These are phyloP conservation scores for Pao palembangensis DNA, from an alignment of 2,113 vertebrate genomes.

Conservation along the genomic window DNA sequence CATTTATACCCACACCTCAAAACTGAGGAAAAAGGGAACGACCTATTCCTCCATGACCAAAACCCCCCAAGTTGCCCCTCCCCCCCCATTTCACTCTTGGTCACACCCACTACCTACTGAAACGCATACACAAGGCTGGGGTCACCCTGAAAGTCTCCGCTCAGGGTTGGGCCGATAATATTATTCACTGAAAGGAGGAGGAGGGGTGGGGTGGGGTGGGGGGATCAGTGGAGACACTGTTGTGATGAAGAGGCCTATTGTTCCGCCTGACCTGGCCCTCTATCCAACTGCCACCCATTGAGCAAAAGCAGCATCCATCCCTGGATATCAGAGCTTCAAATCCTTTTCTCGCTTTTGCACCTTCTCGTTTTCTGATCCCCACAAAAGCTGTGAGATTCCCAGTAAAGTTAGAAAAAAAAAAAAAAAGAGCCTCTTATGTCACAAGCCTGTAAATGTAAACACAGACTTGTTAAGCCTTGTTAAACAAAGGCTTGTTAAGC, in stretches of 20 bases:
- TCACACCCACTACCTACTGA: constrained; percentile 19
- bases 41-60: background rate
- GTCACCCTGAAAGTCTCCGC: constrained; percentile 31
- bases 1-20: constrained; percentile 28
- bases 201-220: constrained; percentile 29
- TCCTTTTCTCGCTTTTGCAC: too few species aligned
- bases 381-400: too few species aligned
- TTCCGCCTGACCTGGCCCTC: constrained; percentile 38
- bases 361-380: too few species aligned
- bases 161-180: constrained; percentile 55
- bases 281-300: constrained; percentile 45
- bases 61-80: too few species aligned
- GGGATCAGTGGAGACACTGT: constrained; percentile 68
- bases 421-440: too few species aligned
- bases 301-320: constrained; percentile 27
- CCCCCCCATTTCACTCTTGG: background rate
- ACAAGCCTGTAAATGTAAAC: too few species aligned
- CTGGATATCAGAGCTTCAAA: background rate
- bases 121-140: constrained; percentile 18
- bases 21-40: constrained; percentile 1
- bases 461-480: too few species aligned
- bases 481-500: too few species aligned
- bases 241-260: constrained; percentile 70
- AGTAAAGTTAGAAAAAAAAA: too few species aligned
- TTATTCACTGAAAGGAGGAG: constrained; percentile 59